These are phyloP conservation scores for Melitaea athalia DNA, from an alignment of 2,888 invertebrate species.

Conservation along the genomic window DNA sequence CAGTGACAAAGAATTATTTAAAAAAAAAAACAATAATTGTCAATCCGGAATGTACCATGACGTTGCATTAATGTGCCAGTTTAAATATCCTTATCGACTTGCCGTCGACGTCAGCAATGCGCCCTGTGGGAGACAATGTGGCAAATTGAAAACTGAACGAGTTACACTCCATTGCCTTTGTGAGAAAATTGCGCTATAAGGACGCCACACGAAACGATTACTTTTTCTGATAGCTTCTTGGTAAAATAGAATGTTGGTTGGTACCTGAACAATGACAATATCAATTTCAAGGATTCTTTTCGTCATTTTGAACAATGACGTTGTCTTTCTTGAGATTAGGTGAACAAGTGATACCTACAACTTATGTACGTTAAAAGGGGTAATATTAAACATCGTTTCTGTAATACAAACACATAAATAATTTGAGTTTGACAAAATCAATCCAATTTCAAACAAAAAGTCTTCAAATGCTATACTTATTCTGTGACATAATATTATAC, in stretches of 20 bases:
- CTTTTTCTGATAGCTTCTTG: slow-evolving; percentile 18
- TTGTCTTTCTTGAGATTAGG: background rate
- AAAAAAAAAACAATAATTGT: background rate
- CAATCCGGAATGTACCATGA: background rate
- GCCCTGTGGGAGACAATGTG: slow-evolving; percentile 37
- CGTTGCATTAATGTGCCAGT: background rate
- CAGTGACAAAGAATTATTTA: background rate
- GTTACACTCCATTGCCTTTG: slow-evolving; percentile 32
- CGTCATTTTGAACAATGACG: background rate
- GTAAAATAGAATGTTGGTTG: slow-evolving; percentile 13
- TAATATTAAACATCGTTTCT: no score
- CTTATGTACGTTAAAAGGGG: no score
- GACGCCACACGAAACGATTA: slow-evolving; percentile 22
- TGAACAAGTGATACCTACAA: no score
- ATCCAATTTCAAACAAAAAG: no score
- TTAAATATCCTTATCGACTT: slow-evolving; percentile 16
- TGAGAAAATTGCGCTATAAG: slow-evolving; percentile 35
- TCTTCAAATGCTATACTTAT: no score
- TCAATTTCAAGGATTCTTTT: background rate
- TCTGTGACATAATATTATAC: no score
- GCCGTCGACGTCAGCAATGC: slow-evolving; percentile 33
- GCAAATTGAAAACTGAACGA: slow-evolving; percentile 40
- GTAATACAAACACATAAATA: no score
- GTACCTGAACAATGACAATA: background rate
- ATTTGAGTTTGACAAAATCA: no score